Evolutionary conservation across 2,113 vertebrate genomes (phyloP), one percentile per base, ranked within the genome.

Genomic region (Chinchilla lanigera): DNA sequence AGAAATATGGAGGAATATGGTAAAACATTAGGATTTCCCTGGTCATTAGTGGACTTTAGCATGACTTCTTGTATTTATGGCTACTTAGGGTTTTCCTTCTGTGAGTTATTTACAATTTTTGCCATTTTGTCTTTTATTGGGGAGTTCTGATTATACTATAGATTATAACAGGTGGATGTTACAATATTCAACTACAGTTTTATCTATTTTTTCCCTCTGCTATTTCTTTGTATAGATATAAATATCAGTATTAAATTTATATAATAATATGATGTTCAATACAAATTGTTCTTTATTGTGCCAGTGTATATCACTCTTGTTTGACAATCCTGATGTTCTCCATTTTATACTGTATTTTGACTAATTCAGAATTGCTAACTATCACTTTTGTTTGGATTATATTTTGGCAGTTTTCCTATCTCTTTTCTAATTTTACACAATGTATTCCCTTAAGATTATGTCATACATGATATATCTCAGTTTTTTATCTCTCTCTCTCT

Each of bases 271-370:
- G 8, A 75, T n/a, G 56, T 71, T 58, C 58, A 52, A 52, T 12
- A 78, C 58, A 77, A 38, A 47, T 93, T 94, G 52, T 93, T 91
- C 38, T 58, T 60, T 22, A 80, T 87, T 97, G 88, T 85, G 41
- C 58, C 17, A 89, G 38, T 54, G 44, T 52, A 10, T 82, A 71
- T 35, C 33, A 81, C 47, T 58, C 2, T 92, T n/a, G 89, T 78
- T 41, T 86, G 2, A 93, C 2, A 41, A 14, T 86, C 94, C 47
- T 58, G 4, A 83, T 78, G 8, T 61, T 82, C 86, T 89, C 13
- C 4, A 75, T 75, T 7, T 63, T 61, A 86, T 77, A 58, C 77
- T 65, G 50, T 69, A 73, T 85, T 93, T 84, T 97, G 30, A 30
- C 56, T 67, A 14, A 47, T 88, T 52, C 8, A 80, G 94, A 90